A percentile compares a stretch with the other conserved stretches of the same genome.
These are phyloP conservation scores for Rhabdomys dilectus DNA, from an alignment of 2,113 vertebrate genomes.

Conservation along the genomic window DNA sequence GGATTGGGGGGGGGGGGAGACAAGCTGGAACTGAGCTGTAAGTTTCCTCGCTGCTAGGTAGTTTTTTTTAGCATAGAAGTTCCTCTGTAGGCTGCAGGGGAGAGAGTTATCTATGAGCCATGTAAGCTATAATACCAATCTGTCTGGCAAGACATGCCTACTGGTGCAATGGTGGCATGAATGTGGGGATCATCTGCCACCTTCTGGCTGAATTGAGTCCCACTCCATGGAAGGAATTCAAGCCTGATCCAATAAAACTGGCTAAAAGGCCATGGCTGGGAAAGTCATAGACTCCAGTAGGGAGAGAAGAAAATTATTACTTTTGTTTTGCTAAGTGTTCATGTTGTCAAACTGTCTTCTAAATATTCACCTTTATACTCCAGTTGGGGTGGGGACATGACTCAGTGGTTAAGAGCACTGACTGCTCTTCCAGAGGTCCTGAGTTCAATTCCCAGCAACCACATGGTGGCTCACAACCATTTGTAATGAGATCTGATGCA, in stretches of 20 bases:
- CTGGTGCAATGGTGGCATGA: not conserved
- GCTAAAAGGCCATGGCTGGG: not conserved
- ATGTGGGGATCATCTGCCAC: not conserved
- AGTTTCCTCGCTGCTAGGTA: not conserved
- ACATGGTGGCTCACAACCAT: too few relatives aligned
- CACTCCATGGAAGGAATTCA: not conserved
- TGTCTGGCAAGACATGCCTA: too few relatives aligned
- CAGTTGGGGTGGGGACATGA: too few relatives aligned
- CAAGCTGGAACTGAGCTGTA: not conserved
- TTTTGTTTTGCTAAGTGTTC: not conserved
- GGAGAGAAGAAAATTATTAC: not conserved
- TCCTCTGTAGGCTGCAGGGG: not conserved
- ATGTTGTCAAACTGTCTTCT: not conserved
- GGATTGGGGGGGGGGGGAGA: accelerated
- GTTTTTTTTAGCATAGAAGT: not conserved
- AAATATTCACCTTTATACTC: not conserved
- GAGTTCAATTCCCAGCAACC: too few relatives aligned
- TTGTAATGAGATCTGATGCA: too few relatives aligned
- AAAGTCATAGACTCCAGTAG: not conserved
- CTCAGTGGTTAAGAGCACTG: too few relatives aligned
- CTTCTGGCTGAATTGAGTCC: not conserved
- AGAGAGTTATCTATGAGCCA: too few relatives aligned
- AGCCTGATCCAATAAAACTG: not conserved
- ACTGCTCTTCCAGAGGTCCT: too few relatives aligned
- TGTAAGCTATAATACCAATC: not conserved